A percentile compares a stretch with the other conserved stretches of the same genome.
Evolutionary conservation across 2,888 invertebrate species (phyloP).

Genomic region (Schrankia costaestrigalis): DNA sequence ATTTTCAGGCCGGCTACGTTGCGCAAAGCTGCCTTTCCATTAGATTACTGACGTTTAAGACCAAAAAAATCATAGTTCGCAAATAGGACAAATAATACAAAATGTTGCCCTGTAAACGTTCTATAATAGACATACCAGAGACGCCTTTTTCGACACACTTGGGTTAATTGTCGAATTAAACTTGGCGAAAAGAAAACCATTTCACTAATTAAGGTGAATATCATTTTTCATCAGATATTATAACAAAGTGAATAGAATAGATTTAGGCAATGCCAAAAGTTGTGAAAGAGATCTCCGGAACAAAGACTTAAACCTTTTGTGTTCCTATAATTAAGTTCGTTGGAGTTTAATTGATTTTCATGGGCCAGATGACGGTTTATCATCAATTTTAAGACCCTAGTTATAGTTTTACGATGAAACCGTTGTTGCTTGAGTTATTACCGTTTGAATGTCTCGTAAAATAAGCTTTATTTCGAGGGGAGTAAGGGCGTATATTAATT

Average conservation of each 20-base stretch:
- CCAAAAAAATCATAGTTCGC: too few species aligned
- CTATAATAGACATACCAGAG: too few species aligned
- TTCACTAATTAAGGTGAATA: constrained; percentile 3
- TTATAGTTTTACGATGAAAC: constrained; percentile 30
- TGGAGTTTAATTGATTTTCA: constrained; percentile 42
- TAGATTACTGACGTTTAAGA: too few species aligned
- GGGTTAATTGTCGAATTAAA: background rate
- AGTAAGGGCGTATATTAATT: too few species aligned
- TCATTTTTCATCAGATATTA: constrained; percentile 17
- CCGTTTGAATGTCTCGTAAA: constrained; percentile 24
- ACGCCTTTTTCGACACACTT: too few species aligned
- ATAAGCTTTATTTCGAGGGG: constrained; percentile 3
- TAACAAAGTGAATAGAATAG: constrained; percentile 26
- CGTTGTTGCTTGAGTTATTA: constrained; percentile 17
- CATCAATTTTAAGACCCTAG: constrained; percentile 25
- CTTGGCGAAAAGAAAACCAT: too few species aligned
- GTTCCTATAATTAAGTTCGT: constrained; percentile 40
- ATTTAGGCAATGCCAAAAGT: constrained; percentile 36
- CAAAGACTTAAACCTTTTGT: constrained; percentile 39
- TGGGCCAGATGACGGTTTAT: constrained; percentile 29
- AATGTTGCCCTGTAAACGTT: too few species aligned
- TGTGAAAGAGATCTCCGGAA: constrained; percentile 31
- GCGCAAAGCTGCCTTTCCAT: too few species aligned
- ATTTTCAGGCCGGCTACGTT: too few species aligned
- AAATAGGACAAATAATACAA: too few species aligned